phyloP scores from a whole-genome alignment of 2,797 vertebrate genomes.

The Hybognathus amarus region DNA sequence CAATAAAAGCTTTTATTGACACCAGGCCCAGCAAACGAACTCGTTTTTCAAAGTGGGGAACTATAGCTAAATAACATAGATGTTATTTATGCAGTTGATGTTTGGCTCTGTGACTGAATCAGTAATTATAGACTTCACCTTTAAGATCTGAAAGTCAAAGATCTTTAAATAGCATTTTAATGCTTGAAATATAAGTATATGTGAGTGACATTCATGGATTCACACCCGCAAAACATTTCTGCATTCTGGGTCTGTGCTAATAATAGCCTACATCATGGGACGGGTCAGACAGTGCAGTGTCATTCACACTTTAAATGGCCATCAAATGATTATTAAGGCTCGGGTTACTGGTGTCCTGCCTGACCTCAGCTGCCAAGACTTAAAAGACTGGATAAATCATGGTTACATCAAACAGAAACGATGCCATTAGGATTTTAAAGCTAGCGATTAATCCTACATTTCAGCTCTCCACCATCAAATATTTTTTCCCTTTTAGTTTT shows the following conservation, averaged over 20 bases:
- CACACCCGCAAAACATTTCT: not conserved
- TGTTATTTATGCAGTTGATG: not conserved
- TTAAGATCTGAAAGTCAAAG: not conserved
- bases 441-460: constrained; percentile 1
- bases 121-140: not conserved
- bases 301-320: constrained; percentile 15
- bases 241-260: not conserved
- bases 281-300: constrained; percentile 24
- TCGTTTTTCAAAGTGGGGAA: too few relatives aligned
- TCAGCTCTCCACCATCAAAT: not conserved
- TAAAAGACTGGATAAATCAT: not conserved
- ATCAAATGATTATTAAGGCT: constrained; percentile 17
- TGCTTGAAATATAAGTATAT: not conserved
- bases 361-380: constrained; percentile 5
- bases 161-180: constrained; percentile 15
- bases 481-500: not conserved
- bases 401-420: constrained; percentile 4
- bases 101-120: not conserved
- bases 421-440: constrained; percentile 11
- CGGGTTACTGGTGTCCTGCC: not conserved
- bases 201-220: not conserved
- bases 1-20: too few relatives aligned
- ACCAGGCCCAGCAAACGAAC: too few relatives aligned
- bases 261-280: constrained; percentile 18
- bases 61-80: too few relatives aligned